A percentile compares a stretch with the other conserved stretches of the same genome.
These are phyloP conservation scores for Ancistrus triradiatus DNA, from an alignment of 2,113 vertebrate genomes.

Conservation along the genomic window DNA sequence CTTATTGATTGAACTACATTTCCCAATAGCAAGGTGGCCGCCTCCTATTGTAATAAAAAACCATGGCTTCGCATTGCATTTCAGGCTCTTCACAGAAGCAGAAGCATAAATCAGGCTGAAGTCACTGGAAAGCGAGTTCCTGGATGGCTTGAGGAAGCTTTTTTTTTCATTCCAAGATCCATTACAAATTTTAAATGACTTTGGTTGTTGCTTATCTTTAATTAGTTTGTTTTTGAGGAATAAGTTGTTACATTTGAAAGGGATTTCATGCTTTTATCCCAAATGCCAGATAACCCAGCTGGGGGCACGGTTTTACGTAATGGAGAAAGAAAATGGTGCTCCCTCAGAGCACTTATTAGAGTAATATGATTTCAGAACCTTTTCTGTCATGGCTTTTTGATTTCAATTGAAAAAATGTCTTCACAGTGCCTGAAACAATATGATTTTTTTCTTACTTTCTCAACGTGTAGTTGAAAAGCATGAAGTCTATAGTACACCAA, in stretches of 20 bases:
- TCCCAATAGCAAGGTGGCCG: too few relatives aligned
- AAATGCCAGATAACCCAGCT: slow-evolving; percentile 15
- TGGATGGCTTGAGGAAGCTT: too few relatives aligned
- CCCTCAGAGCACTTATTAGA: slow-evolving; percentile 22
- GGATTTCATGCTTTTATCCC: background rate
- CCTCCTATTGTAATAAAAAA: too few relatives aligned
- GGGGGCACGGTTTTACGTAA: background rate
- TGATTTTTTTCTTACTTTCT: background rate
- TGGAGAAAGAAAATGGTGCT: background rate
- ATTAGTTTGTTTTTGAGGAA: slow-evolving; percentile 1
- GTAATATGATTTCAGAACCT: slow-evolving; percentile 1
- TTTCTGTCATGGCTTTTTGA: slow-evolving; percentile 5
- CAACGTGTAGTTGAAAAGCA: slow-evolving; percentile 1
- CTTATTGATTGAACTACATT: too few relatives aligned
- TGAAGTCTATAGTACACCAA: background rate
- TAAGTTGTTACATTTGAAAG: background rate
- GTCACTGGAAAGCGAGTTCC: too few relatives aligned
- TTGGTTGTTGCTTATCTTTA: background rate
- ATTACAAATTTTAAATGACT: slow-evolving; percentile 1
- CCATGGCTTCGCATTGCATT: too few relatives aligned
- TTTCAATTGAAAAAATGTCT: slow-evolving; percentile 3
- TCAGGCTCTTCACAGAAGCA: too few relatives aligned
- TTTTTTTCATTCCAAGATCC: too few relatives aligned
- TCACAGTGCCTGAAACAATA: background rate
- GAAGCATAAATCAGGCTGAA: too few relatives aligned